These are phyloP conservation scores for Synergus umbraculus DNA, from an alignment of 2,888 invertebrate genomes.

Conservation along the genomic window DNA sequence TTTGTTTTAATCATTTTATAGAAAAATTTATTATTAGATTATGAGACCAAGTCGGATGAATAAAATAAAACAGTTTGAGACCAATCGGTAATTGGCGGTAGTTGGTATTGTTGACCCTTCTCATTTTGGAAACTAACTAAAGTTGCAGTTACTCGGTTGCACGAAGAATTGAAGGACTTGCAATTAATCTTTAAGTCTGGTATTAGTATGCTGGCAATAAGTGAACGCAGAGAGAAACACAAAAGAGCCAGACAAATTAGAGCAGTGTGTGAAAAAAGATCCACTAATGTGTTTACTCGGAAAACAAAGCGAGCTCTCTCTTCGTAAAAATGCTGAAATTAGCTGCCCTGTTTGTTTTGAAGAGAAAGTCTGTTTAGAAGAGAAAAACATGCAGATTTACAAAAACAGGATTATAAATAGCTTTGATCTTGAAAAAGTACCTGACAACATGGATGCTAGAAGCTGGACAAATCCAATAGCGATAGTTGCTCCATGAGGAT, in stretches of 20 bases:
- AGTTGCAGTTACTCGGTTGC: too few species aligned
- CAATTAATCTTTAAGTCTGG: background rate
- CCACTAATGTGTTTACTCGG: constrained; percentile 35
- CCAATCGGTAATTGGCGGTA: too few species aligned
- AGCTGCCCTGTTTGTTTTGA: constrained; percentile 20
- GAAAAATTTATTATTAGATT: too few species aligned
- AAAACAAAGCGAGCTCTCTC: background rate
- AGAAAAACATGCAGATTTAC: background rate
- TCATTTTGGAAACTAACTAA: too few species aligned
- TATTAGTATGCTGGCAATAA: background rate
- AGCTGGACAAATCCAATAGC: constrained; percentile 92
- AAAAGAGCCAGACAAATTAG: background rate
- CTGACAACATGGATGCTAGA: constrained; percentile 89
- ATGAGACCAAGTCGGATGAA: too few species aligned
- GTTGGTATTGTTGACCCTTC: too few species aligned
- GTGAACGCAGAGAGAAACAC: background rate
- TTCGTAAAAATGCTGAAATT: background rate
- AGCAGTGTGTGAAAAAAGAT: background rate
- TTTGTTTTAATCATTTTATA: too few species aligned
- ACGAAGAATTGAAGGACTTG: background rate
- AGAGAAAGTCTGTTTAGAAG: background rate
- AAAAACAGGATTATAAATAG: constrained; percentile 28
- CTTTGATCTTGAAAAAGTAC: constrained; percentile 59
- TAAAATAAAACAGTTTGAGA: too few species aligned
- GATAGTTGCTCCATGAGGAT: constrained; percentile 90